These are phyloP conservation scores for Cantharis rufa DNA, from an alignment of 2,888 invertebrate genomes.

Conservation along the genomic window DNA sequence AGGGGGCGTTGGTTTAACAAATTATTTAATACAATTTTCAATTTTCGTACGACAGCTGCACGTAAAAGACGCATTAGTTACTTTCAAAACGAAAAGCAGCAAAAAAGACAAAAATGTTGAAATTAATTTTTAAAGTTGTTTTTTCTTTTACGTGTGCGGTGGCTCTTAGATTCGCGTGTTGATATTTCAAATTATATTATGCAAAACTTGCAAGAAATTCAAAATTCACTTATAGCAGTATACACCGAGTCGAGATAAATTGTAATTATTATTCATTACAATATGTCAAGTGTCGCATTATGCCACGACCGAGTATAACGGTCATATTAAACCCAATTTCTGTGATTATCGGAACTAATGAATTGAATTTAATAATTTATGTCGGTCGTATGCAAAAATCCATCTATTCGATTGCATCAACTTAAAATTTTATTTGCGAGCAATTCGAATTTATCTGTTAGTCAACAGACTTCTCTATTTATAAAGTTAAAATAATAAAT, in stretches of 20 bases:
- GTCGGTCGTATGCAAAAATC: not conserved
- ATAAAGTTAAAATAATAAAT: not conserved
- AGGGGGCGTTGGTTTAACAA: conserved; percentile 8
- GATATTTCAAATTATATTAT: conserved; percentile 8
- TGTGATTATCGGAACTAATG: conserved; percentile 5
- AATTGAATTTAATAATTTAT: not conserved
- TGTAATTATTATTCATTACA: conserved; percentile 16
- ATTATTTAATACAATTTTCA: conserved; percentile 14
- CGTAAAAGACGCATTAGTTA: conserved; percentile 19
- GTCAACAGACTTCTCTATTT: not conserved
- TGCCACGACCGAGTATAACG: conserved; percentile 11
- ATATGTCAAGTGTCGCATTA: conserved; percentile 26
- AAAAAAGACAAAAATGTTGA: conserved; percentile 8
- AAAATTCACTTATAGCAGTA: not conserved
- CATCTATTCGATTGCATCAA: not conserved
- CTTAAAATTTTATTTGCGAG: not conserved
- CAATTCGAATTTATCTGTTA: not conserved
- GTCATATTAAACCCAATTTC: conserved; percentile 22
- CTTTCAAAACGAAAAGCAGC: not conserved
- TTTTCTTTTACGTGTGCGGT: not conserved
- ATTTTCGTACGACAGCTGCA: conserved; percentile 18
- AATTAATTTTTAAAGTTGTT: conserved; percentile 7
- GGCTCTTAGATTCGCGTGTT: conserved; percentile 7
- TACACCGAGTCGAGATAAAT: conserved; percentile 5
- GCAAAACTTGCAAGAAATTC: not conserved